Percentiles rank a stretch among this genome's conserved stretches.
These are phyloP conservation scores for Sparidentex hasta DNA, from an alignment of 2,797 vertebrate genomes.

Conservation along the genomic window DNA sequence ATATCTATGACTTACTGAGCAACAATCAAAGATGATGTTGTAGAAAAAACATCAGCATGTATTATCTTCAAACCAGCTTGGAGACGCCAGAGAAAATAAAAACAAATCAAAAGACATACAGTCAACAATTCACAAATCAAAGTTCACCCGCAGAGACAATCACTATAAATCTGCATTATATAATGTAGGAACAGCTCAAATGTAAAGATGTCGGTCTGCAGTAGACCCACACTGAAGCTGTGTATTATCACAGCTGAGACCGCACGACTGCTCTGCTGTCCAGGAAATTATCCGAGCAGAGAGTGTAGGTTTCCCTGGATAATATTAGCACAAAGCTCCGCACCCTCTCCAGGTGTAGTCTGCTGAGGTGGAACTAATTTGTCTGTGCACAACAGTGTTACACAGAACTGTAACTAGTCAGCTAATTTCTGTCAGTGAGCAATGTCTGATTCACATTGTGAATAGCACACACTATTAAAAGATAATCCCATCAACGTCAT, in stretches of 20 bases:
- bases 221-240: constrained; percentile 24
- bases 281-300: constrained; percentile 74
- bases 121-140: too few species aligned
- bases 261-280: constrained; percentile 59
- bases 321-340: constrained; percentile 67
- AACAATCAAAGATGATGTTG: neutral
- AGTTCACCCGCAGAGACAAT: neutral
- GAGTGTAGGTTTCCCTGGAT: constrained; percentile 70
- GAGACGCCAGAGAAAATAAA: neutral
- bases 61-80: neutral
- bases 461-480: constrained; percentile 39
- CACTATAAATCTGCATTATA: constrained; percentile 1
- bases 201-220: constrained; percentile 23
- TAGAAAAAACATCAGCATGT: neutral
- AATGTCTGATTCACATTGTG: constrained; percentile 41
- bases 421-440: constrained; percentile 22
- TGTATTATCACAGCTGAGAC: constrained; percentile 80
- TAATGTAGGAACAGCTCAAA: constrained; percentile 22
- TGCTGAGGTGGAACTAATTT: constrained; percentile 71
- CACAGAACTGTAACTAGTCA: constrained; percentile 57
- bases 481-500: constrained; percentile 51
- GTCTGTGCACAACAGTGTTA: constrained; percentile 54
- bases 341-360: constrained; percentile 63
- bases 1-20: neutral
- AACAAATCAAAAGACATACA: neutral